Base-by-base conservation (phyloP, 2,797 vertebrate species). In the Argentina silus region DNA sequence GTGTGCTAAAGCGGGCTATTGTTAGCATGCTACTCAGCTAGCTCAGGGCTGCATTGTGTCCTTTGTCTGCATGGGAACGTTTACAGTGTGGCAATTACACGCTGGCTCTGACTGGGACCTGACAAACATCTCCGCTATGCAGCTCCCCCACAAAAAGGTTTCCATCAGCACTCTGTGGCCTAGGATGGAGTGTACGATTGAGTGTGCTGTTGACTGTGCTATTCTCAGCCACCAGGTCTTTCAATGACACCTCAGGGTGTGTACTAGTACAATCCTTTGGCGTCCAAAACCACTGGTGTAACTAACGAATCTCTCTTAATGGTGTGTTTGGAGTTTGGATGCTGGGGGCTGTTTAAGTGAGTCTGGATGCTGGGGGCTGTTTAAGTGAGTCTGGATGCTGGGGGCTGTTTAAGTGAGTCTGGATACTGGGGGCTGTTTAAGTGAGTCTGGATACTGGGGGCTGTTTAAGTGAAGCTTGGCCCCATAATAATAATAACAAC, bases 41-140 rank as follows among this genome's bases (percentile, higher is more conserved):
- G 15, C 47, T 65, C 47, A 43, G 15, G 45, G 43, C 59, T 62
- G 47, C 19, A 50, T 42, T 69, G 36, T 17, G 21, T 65, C 19
- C 61, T 65, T 47, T 48, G 23, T 65, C 60, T 67, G 51, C 48
- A 50, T 21, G 53, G 48, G 64, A 61, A 50, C 47, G 43, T 15
- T 56, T 45, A 64, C 15, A 63, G 45, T 19, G 67, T 36, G 67
- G 1, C 42, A 62, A 45, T 62, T 45, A 60, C n/a, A 77, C 47
- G 3, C 9, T 36, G 17, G 60, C 21, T 47, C 55, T 68, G 63
- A 51, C 7, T 64, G 36, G 59, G 72, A 56, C 21, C 51, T 67
- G 57, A 44, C 15, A 79, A 77, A 67, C 43, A 71, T 48, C 72
- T 73, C 8, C 67, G 53, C 44, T 67, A 36, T 21, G 62, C 47